Evolutionary conservation across 2,113 vertebrate genomes (phyloP), one percentile per base, ranked within the genome.

Genomic region (Microtus oregoni): DNA sequence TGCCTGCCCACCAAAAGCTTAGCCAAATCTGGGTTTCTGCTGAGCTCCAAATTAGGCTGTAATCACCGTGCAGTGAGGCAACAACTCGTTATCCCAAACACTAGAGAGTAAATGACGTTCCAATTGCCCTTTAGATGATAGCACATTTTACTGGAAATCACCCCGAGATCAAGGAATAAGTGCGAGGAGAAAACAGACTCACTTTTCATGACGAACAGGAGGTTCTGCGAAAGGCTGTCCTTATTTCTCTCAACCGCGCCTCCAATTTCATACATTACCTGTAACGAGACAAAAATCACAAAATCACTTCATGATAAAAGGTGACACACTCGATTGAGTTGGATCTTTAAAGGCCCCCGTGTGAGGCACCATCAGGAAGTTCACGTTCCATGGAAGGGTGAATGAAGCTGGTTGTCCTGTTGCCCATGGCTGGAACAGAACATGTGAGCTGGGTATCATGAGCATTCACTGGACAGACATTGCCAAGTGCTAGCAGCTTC

Each of bases 201-300:
- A 99, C 99, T 99, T 99, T 99, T 99, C 99, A 99, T 99, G 73
- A 99, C 98, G 98, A 99, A 99, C 77, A 99, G 15, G 95, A 99
- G 99, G 98, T 99, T 99, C 98, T 99, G 99, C 79, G 99, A 99
- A 96, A 99, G 98, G 78, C 98, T 98, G 98, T 99, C 99, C 98
- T 99, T 99, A 98, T 99, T 99, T 98, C 99, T 99, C 96, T 99
- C 99, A 98, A 99, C 97, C 0, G 98, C 99, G 97, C 99, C 99
- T 67, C 98, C 99, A 96, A 99, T 98, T 97, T 99, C 99, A 82
- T 99, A 99, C 77, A 98, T 99, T 94, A 99, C 98, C 99, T 99
- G 96, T 17, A 98, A 98, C 72, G 89, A 97, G 96, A 98, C 63
- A 96, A 97, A 88, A 96, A 65, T 17, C 77, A 96, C 50, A 94